Evolutionary conservation across 2,888 invertebrate genomes (phyloP), one percentile per base, ranked within the genome.

Genomic region (Tipula helvola): DNA sequence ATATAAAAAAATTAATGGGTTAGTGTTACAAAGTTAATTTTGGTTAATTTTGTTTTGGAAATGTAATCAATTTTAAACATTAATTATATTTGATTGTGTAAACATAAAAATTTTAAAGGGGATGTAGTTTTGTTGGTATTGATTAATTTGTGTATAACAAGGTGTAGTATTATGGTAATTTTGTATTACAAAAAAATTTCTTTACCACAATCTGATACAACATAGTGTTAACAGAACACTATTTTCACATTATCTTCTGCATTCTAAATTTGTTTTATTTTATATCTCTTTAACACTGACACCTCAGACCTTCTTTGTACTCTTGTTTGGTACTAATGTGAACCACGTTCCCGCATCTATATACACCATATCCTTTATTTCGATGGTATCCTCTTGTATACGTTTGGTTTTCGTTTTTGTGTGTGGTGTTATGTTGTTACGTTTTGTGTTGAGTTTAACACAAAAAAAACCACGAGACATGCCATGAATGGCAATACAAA

Each of bases 41-140:
- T 71, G 71, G 71, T 71, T 71, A 71, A 71, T 71, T 28, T 28
- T 28, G 18, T 71, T 71, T 71, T 71, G 71, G 71, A 71, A 71
- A 71, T 71, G 71, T 71, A 71, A 71, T 71, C 71, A 71, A 71
- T 71, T 71, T 71, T 71, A 71, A 71, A 71, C 71, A 71, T 71
- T 71, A 71, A 71, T 71, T 71, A 71, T 71, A 28, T 71, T 71
- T 71, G 71, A 71, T 71, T 71, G n/a, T 71, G 28, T 71, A 39
- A 7, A 10, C 12, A 57, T 28, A 71, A 28, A 71, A 28, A 10
- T 28, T 71, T 71, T 71, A 71, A 71, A 71, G 71, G 71, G 71
- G 28, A 71, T 71, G 28, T 71, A 10, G 28, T 28, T 28, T 28
- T 71, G 28, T 57, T 57, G 10, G 12, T 10, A 71, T 71, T 28